Conservation (phyloP, 2,113 vertebrate genomes). For the Psittacara wagleri region DNA sequence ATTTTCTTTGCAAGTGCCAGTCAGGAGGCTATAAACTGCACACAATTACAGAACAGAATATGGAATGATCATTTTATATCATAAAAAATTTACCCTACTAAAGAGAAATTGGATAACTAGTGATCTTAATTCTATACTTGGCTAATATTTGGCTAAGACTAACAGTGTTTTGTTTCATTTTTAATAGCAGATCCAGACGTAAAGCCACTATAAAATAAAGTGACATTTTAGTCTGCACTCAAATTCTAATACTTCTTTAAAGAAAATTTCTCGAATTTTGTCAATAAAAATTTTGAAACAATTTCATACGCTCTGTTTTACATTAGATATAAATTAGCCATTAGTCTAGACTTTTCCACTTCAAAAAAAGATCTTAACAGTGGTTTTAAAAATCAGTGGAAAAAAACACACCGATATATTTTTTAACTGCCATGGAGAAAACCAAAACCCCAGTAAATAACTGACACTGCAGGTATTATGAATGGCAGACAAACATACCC, state of each 20-base stretch:
- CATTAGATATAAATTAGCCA: not conserved
- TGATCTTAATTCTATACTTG: not conserved
- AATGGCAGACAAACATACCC: not conserved
- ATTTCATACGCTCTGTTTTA: not conserved
- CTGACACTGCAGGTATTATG: not conserved
- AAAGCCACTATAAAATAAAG: not conserved
- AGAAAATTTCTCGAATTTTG: not conserved
- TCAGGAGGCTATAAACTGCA: constrained; percentile 19
- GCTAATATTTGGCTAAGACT: not conserved
- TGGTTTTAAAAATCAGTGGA: not conserved
- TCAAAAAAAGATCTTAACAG: not conserved
- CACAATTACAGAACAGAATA: not conserved
- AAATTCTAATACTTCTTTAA: not conserved
- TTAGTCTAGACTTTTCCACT: not conserved
- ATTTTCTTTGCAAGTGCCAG: constrained; percentile 27
- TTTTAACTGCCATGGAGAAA: not conserved
- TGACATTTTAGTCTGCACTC: not conserved
- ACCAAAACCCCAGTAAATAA: not conserved
- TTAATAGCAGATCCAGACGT: not conserved
- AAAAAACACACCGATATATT: not conserved
- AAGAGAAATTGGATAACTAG: not conserved
- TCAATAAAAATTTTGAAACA: not conserved
- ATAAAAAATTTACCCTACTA: not conserved
- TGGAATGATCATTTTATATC: not conserved
- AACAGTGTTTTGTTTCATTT: not conserved